Conservation (phyloP, 2,888 invertebrate species). For the Agriopis aurantiaria region DNA sequence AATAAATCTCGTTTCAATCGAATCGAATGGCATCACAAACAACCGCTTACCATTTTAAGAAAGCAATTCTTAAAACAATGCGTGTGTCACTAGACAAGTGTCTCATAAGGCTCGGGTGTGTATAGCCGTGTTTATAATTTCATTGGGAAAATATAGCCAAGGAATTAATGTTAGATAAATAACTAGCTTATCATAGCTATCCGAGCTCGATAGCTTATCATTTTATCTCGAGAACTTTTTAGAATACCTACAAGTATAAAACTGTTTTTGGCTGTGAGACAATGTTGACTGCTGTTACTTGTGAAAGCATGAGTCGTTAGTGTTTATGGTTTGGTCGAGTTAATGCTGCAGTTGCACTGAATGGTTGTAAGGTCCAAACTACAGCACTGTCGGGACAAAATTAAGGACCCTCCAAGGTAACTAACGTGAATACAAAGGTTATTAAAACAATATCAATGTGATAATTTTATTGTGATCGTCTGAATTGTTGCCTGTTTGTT, state of each 20-base stretch:
- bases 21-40: constrained; percentile 4
- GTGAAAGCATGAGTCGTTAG: background rate
- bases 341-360: background rate
- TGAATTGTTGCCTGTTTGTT: constrained; percentile 18
- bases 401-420: constrained; percentile 29
- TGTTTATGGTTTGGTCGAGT: background rate
- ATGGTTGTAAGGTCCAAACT: background rate
- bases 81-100: background rate
- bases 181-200: constrained; percentile 21
- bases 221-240: constrained; percentile 42
- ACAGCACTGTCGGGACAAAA: constrained; percentile 11
- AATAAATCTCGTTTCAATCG: constrained; percentile 3
- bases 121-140: background rate
- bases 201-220: constrained; percentile 50
- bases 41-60: constrained; percentile 7
- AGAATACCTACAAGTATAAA: background rate
- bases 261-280: background rate
- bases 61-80: constrained; percentile 29
- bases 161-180: constrained; percentile 19
- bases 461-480: constrained; percentile 17
- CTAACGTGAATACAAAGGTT: constrained; percentile 17
- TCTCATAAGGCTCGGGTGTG: background rate
- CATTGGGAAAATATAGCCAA: background rate
- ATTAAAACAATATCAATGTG: constrained; percentile 7
- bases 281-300: no score